Base-by-base conservation (phyloP, 2,797 vertebrate genomes). In the Monodelphis domestica region DNA sequence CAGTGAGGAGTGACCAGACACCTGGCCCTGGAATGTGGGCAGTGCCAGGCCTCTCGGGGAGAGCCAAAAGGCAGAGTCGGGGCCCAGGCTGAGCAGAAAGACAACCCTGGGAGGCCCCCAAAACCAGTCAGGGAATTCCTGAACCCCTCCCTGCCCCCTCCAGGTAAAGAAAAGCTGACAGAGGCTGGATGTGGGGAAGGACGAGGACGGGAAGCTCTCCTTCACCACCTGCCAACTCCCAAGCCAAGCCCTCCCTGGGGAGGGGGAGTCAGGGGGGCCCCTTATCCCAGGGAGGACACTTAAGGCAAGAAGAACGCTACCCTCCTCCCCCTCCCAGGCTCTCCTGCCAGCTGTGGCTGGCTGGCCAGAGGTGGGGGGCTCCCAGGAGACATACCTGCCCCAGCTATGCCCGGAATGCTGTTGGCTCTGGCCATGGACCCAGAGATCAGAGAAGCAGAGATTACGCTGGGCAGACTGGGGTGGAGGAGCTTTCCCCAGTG, bases 391-490 rank as follows among this genome's bases (percentile, higher is more conserved):
- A 95, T 98, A 98, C 98, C 98, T 98, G 98, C 87, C 96, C 90
- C 29, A 98, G 97, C 59, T 98, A 98, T 98, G 98, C 33, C 89
- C 93, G 98, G 98, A 98, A 98, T 98, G 98, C 70, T 84, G 70
- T 84, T 91, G 0, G 53, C 87, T 95, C 95, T 97, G 97, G 97
- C 97, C 0, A 29, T 90, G 56, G 0, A 96, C 97, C 97, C 90
- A 0, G 91, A 84, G 70, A 84, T 50, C 70, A 50, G 70, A 84
- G 93, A 89, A 14, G 0, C 96, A 96, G 70, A 84, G 70, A 84
- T 84, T 84, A 50, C 70, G 28, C 38, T 50, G 38, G 38, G 38
- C 70, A 50, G 59, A 88, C 54, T 0, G 30, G 55, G 89, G 63
- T 53, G 94, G 94, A 94, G 95, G 93, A 90, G 90, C 70, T 38